These are phyloP conservation scores for Panagrolaimus sp. DNA, from an alignment of 1,140 invertebrate genomes.

Conservation along the genomic window DNA sequence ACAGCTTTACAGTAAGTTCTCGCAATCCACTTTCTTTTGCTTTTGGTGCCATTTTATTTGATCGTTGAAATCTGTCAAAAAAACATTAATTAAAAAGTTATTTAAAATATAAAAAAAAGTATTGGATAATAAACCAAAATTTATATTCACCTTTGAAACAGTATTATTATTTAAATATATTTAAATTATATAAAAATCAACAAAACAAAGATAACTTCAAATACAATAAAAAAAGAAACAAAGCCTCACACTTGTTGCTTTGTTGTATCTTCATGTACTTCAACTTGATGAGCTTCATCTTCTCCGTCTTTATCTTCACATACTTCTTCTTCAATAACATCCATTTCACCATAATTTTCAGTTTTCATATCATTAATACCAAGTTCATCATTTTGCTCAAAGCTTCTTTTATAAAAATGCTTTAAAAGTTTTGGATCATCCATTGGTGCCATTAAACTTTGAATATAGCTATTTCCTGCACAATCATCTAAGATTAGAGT, in stretches of 20 bases:
- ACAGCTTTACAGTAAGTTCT: neutral
- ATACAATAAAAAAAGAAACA: neutral
- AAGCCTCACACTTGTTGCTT: neutral
- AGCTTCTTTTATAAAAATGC: constrained; percentile 73
- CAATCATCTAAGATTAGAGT: constrained; percentile 87
- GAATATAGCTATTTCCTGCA: constrained; percentile 90
- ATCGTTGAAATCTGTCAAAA: no score
- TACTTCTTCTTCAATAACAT: constrained; percentile 45
- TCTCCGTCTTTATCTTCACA: constrained; percentile 27
- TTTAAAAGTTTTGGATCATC: constrained; percentile 71
- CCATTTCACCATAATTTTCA: constrained; percentile 64
- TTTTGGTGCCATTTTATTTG: neutral
- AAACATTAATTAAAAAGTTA: no score
- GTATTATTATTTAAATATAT: neutral
- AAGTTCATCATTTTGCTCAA: constrained; percentile 88
- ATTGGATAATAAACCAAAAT: neutral
- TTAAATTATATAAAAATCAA: neutral
- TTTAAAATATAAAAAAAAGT: neutral
- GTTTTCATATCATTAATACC: constrained; percentile 95
- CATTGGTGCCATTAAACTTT: constrained; percentile 72
- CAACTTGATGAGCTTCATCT: neutral
- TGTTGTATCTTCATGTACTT: constrained; percentile 14
- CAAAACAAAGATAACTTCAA: neutral
- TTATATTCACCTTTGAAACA: neutral
- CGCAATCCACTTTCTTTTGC: neutral